Percentiles rank a stretch among this genome's conserved stretches.
Evolutionary conservation across 2,888 invertebrate species (phyloP).

Genomic region (Drosophila neoperkinsi): DNA sequence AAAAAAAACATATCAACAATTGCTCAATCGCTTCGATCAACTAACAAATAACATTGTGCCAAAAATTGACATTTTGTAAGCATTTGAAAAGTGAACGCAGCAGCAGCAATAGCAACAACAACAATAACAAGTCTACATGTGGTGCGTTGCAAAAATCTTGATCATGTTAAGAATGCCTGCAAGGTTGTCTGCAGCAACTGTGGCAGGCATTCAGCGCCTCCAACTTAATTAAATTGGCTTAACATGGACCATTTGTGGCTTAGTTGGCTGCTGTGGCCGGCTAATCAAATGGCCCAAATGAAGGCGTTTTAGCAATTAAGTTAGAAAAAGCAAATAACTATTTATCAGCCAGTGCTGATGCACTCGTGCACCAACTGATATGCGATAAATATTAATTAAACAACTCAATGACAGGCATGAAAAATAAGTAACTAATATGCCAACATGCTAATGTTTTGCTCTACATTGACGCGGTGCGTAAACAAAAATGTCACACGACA

Average conservation of each 20-base stretch:
- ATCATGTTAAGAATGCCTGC: slow-evolving; percentile 72
- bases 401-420: slow-evolving; percentile 58
- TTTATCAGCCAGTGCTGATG: slow-evolving; percentile 35
- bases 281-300: slow-evolving; percentile 63
- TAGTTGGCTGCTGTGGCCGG: slow-evolving; percentile 18
- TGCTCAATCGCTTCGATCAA: slow-evolving; percentile 72
- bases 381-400: slow-evolving; percentile 72
- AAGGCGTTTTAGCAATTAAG: slow-evolving; percentile 45
- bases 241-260: slow-evolving; percentile 48
- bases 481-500: slow-evolving; percentile 71
- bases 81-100: slow-evolving; percentile 75
- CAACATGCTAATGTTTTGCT: slow-evolving; percentile 66
- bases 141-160: slow-evolving; percentile 75
- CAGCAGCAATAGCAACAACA: slow-evolving; percentile 14
- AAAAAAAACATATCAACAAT: slow-evolving; percentile 54
- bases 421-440: slow-evolving; percentile 60
- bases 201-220: slow-evolving; percentile 51
- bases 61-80: slow-evolving; percentile 70
- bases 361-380: slow-evolving; percentile 28
- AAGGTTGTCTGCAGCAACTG: slow-evolving; percentile 66
- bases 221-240: slow-evolving; percentile 74
- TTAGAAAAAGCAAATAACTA: slow-evolving; percentile 25
- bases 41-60: slow-evolving; percentile 75
- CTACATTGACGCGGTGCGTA: slow-evolving; percentile 60
- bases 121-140: slow-evolving; percentile 28